These are phyloP conservation scores for Amphipoea lucens DNA, from an alignment of 2,888 invertebrate genomes.

Conservation along the genomic window DNA sequence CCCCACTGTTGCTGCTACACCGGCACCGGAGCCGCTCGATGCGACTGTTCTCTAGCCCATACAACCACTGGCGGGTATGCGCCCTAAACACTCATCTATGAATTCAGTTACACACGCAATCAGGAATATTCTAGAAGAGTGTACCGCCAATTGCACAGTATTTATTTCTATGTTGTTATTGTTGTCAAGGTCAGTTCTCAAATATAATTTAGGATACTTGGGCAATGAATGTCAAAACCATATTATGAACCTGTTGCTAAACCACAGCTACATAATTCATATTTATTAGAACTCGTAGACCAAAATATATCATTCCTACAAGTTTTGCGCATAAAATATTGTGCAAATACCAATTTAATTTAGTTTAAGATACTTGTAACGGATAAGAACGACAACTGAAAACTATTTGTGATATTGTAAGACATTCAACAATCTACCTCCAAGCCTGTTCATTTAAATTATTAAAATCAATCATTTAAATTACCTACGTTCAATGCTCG, in stretches of 20 bases:
- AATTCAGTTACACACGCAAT: neutral
- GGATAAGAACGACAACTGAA: constrained; percentile 34
- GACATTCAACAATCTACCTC: constrained; percentile 13
- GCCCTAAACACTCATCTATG: constrained; percentile 6
- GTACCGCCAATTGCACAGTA: neutral
- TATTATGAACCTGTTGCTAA: constrained; percentile 18
- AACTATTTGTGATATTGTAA: constrained; percentile 43
- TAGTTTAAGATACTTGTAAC: constrained; percentile 35
- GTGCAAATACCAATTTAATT: constrained; percentile 18
- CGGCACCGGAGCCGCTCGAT: constrained; percentile 34
- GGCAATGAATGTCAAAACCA: constrained; percentile 29
- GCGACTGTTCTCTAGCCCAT: constrained; percentile 12
- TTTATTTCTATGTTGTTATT: constrained; percentile 9
- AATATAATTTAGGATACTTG: constrained; percentile 29
- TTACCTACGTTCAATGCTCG: constrained; percentile 27
- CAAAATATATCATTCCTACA: constrained; percentile 31
- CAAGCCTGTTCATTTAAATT: neutral
- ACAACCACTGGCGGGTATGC: neutral
- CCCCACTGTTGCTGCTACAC: constrained; percentile 60
- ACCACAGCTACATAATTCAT: constrained; percentile 12
- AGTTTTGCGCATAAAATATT: constrained; percentile 19
- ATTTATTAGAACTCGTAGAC: constrained; percentile 20
- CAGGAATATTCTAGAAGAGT: constrained; percentile 47
- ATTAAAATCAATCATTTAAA: constrained; percentile 24
- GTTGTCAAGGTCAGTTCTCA: constrained; percentile 42